A percentile compares a stretch with the other conserved stretches of the same genome.
Evolutionary conservation across 1,140 invertebrate species (phyloP).

Genomic region (Aricia agestis): DNA sequence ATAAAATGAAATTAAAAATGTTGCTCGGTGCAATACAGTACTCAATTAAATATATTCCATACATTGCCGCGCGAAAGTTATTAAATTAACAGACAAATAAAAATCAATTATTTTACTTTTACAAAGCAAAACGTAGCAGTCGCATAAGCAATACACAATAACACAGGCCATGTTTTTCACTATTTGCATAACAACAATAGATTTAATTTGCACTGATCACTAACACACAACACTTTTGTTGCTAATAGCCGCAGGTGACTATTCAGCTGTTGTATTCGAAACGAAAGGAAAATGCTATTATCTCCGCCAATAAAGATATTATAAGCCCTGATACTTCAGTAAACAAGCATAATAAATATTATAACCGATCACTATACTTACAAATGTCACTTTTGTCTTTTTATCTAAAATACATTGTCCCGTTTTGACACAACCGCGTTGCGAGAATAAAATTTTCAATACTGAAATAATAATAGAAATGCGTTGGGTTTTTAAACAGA

Average conservation of each 20-base stretch:
- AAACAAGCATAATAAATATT: background rate
- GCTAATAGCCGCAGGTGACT: background rate
- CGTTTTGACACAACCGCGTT: conserved; percentile 18
- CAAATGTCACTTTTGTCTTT: conserved; percentile 2
- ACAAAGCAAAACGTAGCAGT: background rate
- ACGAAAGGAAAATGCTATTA: background rate
- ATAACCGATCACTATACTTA: background rate
- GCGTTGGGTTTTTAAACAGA: conserved; percentile 60
- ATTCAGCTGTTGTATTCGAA: background rate
- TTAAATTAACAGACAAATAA: too few relatives aligned
- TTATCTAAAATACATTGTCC: conserved; percentile 26
- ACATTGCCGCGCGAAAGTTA: too few relatives aligned
- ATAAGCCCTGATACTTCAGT: background rate
- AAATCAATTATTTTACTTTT: background rate
- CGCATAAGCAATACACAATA: background rate
- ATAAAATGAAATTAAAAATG: too few relatives aligned
- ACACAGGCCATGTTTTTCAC: background rate
- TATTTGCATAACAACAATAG: background rate
- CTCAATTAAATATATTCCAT: too few relatives aligned
- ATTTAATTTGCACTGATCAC: background rate
- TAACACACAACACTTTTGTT: background rate
- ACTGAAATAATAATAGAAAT: conserved; percentile 59
- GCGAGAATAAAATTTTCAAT: conserved; percentile 43
- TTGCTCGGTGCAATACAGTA: too few relatives aligned
- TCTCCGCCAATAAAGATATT: background rate